Evolutionary conservation across 2,888 invertebrate species (phyloP), one percentile per base, ranked within the genome.

Genomic region (Polydrusus cervinus): DNA sequence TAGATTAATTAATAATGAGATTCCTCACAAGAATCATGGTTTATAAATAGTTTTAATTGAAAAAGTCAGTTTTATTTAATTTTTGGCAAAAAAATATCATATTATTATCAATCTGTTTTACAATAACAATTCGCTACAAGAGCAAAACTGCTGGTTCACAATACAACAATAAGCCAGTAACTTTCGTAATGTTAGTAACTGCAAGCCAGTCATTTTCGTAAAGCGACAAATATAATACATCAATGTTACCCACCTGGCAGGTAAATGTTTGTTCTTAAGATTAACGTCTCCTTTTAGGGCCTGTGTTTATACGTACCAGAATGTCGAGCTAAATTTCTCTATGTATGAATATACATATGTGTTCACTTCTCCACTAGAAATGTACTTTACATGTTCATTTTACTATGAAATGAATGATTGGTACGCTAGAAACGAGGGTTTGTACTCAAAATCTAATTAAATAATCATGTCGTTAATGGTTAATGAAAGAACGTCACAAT

Each of bases 231-330:
- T 66, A 64, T 67, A 73, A 73, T 73, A 73, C 67, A 64, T 73
- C 67, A 67, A 73, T 73, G 73, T 73, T 61, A 57, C 66, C 14
- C 25, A 60, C 73, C 51, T 73, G 73, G 67, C 73, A 73, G 67
- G 73, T 64, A 60, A 60, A 73, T 73, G 73, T 73, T 73, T 73
- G 73, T 73, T 67, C 73, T 67, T 66, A 73, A 73, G 73, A 73
- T 73, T 73, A 73, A 73, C 73, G 67, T 73, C 43, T 73, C 73
- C 67, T 73, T 67, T 73, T 67, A 73, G 73, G 61, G 73, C 73
- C 47, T 45, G 60, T 71, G 71, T 71, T 71, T 71, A 71, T 65
- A 65, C 65, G 38, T 30, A 57, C 20, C 65, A 65, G 30, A 66
- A 66, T 57, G 71, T 71, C 34, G 57, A 71, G 66, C 55, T 66